A percentile compares a stretch with the other conserved stretches of the same genome.
Evolutionary conservation across 2,113 vertebrate genomes (phyloP).

Genomic region (Clarias macrocephalus): DNA sequence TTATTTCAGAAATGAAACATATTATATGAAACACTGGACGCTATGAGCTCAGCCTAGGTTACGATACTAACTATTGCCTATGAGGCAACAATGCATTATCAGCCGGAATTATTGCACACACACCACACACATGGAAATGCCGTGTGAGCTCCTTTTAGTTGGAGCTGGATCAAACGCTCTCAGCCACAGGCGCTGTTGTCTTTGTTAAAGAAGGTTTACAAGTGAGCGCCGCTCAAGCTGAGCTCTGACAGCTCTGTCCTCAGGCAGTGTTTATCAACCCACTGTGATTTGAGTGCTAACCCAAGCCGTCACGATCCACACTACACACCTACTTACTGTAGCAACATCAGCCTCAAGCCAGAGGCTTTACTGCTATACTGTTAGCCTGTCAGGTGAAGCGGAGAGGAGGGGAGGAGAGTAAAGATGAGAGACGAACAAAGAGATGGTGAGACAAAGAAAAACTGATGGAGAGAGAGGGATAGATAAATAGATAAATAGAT

Average conservation of each 20-base stretch:
- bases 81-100: neutral
- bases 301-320: constrained; percentile 24
- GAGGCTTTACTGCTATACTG: constrained; percentile 10
- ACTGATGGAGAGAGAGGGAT: neutral
- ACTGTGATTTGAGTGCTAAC: constrained; percentile 12
- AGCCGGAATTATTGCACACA: constrained; percentile 24
- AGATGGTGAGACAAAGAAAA: constrained; percentile 10
- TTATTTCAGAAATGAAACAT: neutral
- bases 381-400: constrained; percentile 1
- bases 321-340: constrained; percentile 41
- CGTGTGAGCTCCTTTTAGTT: constrained; percentile 25
- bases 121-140: constrained; percentile 23
- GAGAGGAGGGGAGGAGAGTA: constrained; percentile 1
- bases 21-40: constrained; percentile 5
- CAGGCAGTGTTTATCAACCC: constrained; percentile 39
- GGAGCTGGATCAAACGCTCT: constrained; percentile 28
- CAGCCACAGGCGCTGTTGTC: constrained; percentile 31
- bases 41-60: neutral
- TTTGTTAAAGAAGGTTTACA: constrained; percentile 37
- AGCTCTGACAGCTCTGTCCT: constrained; percentile 45
- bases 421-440: constrained; percentile 37
- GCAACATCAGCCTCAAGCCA: constrained; percentile 13
- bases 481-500: neutral
- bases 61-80: neutral
- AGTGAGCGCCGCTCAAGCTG: constrained; percentile 36